Conservation (phyloP, 2,797 vertebrate species). For the Spea hammondii region DNA sequence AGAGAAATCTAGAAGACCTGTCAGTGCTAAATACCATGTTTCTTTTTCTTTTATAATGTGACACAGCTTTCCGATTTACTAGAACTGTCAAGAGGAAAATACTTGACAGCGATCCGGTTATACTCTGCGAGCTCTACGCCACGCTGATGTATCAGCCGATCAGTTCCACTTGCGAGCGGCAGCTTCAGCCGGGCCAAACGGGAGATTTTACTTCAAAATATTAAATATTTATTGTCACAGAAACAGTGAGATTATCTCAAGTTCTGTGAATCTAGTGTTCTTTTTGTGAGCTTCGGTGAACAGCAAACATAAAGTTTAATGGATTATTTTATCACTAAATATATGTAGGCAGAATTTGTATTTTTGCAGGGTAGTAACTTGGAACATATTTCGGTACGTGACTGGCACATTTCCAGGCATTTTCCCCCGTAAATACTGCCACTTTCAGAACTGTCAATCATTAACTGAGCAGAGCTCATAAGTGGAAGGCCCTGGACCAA, state of each 20-base stretch:
- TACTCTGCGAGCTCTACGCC: conserved; percentile 11
- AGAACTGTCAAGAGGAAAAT: conserved; percentile 12
- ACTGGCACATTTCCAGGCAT: no score
- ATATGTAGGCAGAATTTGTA: no score
- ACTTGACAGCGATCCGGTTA: conserved; percentile 23
- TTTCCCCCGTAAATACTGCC: no score
- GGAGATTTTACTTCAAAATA: conserved; percentile 20
- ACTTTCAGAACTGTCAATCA: no score
- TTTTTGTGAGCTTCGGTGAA: no score
- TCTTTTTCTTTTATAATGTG: not conserved
- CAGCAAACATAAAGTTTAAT: no score
- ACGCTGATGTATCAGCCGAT: conserved; percentile 17
- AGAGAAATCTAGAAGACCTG: not conserved
- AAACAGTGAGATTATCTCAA: not conserved
- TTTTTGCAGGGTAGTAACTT: no score
- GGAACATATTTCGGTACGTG: no score
- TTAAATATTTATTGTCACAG: conserved; percentile 37
- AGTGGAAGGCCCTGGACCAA: no score
- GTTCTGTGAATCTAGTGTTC: no score
- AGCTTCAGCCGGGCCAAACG: conserved; percentile 18
- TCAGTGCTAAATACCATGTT: not conserved
- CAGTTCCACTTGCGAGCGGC: conserved; percentile 11
- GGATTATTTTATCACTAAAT: no score
- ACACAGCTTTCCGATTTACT: conserved; percentile 2
- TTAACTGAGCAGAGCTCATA: no score